phyloP scores from a whole-genome alignment of 1,140 invertebrate genomes.

The Thaumetopoea pityocampa region DNA sequence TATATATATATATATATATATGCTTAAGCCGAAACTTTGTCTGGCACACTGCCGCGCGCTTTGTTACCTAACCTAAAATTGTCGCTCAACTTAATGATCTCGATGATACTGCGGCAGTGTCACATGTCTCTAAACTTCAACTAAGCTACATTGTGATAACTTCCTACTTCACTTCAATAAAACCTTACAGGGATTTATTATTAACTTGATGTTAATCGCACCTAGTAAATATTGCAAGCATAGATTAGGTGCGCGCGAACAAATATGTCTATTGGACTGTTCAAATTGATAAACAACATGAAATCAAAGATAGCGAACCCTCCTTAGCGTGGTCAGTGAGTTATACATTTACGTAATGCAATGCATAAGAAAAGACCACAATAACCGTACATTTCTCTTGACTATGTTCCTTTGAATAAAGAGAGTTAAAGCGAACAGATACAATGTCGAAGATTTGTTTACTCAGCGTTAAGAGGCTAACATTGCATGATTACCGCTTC shows the following conservation, averaged over 20 bases:
- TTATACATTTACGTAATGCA: conserved; percentile 69
- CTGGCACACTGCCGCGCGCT: no score
- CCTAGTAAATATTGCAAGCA: conserved; percentile 36
- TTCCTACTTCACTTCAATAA: neutral
- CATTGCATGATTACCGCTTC: conserved; percentile 51
- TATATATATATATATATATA: no score
- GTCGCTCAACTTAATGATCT: no score
- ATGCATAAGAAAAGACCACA: conserved; percentile 68
- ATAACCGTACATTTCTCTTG: conserved; percentile 74
- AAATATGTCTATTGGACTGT: conserved; percentile 61
- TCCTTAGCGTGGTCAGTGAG: conserved; percentile 54
- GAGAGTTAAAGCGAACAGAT: conserved; percentile 68
- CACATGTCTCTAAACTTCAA: no score
- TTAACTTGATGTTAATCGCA: conserved; percentile 18
- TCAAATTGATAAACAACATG: conserved; percentile 67
- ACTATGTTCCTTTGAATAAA: conserved; percentile 72
- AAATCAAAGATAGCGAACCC: conserved; percentile 63
- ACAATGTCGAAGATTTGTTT: conserved; percentile 73
- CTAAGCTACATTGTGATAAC: neutral
- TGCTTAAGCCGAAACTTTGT: no score
- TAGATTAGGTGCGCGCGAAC: conserved; percentile 43
- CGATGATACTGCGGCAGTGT: no score
- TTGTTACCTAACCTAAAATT: no score
- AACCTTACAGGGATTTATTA: conserved; percentile 7
- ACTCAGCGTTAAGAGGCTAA: conserved; percentile 53